Percentiles rank a stretch among this genome's conserved stretches.
Evolutionary conservation across 30 jellyfish, hydroid and myxozoan genomes (phyloP).

Genomic region (Haliclystus octoradiatus): DNA sequence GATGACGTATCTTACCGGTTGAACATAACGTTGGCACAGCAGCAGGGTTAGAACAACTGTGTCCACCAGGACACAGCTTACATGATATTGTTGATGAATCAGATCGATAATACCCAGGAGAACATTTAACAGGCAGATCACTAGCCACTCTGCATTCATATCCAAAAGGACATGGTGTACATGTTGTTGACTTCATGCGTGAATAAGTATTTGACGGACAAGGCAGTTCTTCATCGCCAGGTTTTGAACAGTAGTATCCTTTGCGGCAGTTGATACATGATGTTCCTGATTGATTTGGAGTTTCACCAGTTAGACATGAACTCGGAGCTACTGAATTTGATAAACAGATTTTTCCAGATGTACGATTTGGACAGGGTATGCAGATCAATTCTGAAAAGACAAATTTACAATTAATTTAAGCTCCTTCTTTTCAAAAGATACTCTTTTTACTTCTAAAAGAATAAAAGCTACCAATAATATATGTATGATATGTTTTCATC

Average conservation of each 20-base stretch:
- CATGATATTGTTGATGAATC: slow-evolving; percentile 37
- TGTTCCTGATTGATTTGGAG: slow-evolving; percentile 53
- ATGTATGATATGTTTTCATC: too few relatives aligned
- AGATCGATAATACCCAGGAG: slow-evolving; percentile 61
- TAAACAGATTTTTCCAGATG: slow-evolving; percentile 63
- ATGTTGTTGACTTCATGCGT: slow-evolving; percentile 47
- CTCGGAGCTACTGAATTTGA: slow-evolving; percentile 49
- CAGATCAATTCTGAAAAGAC: slow-evolving; percentile 48
- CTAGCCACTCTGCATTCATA: slow-evolving; percentile 50
- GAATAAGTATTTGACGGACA: slow-evolving; percentile 72
- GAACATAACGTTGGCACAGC: slow-evolving; percentile 64
- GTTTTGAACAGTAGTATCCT: slow-evolving; percentile 79
- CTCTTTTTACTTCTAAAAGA: too few relatives aligned
- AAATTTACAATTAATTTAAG: too few relatives aligned
- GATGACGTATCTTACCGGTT: slow-evolving; percentile 69
- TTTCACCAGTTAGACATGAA: slow-evolving; percentile 57
- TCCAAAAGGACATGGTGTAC: slow-evolving; percentile 75
- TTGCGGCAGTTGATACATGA: slow-evolving; percentile 63
- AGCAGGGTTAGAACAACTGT: slow-evolving; percentile 49
- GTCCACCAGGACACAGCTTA: slow-evolving; percentile 76
- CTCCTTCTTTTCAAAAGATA: too few relatives aligned
- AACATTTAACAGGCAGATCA: slow-evolving; percentile 38
- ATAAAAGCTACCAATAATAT: too few relatives aligned
- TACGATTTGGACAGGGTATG: slow-evolving; percentile 56
- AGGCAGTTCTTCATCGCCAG: slow-evolving; percentile 39